Base-by-base conservation (phyloP, 2,113 vertebrate genomes). In the Patagioenas fasciata region DNA sequence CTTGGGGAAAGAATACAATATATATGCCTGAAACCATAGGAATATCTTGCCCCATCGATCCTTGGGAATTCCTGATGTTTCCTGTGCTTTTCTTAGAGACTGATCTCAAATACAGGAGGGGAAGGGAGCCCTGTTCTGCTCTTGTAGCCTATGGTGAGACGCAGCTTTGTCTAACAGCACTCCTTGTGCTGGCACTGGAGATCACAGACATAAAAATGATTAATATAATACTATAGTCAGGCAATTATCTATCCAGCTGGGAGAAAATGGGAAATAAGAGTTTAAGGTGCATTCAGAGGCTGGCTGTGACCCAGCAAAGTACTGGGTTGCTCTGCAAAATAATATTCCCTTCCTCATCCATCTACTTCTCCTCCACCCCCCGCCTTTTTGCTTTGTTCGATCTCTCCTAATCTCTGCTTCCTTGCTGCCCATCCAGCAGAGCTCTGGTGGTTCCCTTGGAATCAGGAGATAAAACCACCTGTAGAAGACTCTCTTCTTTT, bases 231-330 rank as follows among this genome's bases (percentile, higher is more conserved):
- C 90, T 90, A 23, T 36, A 95, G 92, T 96, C 81, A 85, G 80
- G 36, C 88, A 81, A 85, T 95, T 89, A 89, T 94, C 93, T 91
- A 56, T 89, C 94, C 94, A 94, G 88, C 94, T 96, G 92, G 69
- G 91, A 92, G 64, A 93, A 56, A 88, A 92, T 82, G 64, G 92
- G 87, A 93, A 96, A 71, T 69, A 85, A 51, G 88, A 78, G 72
- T 96, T 93, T 82, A 71, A 82, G 77, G 77, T 66, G 78, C 56
- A 67, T 92, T 90, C 51, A 90, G 87, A 91, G 32, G 42, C 77
- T 93, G 85, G 66, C 75, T 82, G 62, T 84, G 86, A 89, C 78
- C 96, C 85, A 88, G 36, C 26, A 57, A 84, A 91, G 47, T 80
- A 89, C 64, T 88, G 64, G 94, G 67, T 54, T 82, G 48, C 75